Evolutionary conservation across 2,113 vertebrate genomes (phyloP).

Genomic region (Cheirogaleus medius): DNA sequence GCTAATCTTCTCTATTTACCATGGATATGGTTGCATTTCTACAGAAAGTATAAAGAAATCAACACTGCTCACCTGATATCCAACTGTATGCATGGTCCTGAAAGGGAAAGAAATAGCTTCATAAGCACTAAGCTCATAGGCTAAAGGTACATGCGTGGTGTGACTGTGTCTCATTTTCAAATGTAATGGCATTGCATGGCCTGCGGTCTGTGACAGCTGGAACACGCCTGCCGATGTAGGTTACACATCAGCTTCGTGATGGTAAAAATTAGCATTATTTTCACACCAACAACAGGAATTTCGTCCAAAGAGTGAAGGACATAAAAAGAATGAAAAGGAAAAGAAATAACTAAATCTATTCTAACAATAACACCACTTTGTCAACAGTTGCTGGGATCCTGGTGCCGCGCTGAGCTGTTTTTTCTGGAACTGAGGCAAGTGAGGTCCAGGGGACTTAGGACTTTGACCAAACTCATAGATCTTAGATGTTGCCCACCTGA

Average conservation of each 20-base stretch:
- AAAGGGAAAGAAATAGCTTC: constrained; percentile 13
- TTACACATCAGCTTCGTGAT: not conserved
- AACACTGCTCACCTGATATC: not conserved
- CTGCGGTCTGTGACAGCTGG: not conserved
- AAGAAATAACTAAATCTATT: not conserved
- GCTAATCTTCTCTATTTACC: not conserved
- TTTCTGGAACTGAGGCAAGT: not conserved
- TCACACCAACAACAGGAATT: not conserved
- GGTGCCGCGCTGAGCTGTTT: not conserved
- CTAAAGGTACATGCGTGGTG: not conserved
- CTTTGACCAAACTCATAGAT: not conserved
- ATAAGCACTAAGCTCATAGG: not conserved
- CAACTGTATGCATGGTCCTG: not conserved
- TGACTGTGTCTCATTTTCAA: constrained; percentile 49
- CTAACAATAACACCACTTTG: not conserved
- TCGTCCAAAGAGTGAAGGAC: not conserved
- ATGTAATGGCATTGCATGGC: not conserved
- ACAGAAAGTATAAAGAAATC: not conserved
- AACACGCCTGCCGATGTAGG: not conserved
- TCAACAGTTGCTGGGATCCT: not conserved
- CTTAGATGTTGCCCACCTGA: not conserved
- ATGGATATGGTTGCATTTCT: not conserved
- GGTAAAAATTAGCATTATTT: constrained; percentile 37
- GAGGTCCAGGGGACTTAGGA: not conserved
- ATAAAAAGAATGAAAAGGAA: constrained; percentile 22